phyloP scores from a whole-genome alignment of 2,113 vertebrate species.

The Nematolebias whitei region DNA sequence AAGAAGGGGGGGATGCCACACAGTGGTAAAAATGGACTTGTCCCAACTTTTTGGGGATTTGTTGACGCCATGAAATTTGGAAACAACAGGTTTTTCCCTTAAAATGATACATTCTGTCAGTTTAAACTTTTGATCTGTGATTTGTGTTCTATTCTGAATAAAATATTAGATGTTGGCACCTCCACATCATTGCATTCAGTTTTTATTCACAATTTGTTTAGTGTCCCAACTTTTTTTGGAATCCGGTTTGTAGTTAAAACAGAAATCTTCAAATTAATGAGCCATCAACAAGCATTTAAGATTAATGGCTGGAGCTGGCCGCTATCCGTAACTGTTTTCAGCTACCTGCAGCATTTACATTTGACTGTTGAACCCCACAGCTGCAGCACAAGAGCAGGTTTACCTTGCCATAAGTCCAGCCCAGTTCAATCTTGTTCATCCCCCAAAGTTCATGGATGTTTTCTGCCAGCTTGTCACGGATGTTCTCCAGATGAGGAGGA shows the following conservation, averaged over 20 bases:
- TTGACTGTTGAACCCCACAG: neutral
- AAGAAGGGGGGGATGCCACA: too few species aligned
- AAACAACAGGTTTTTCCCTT: too few species aligned
- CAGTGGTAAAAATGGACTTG: too few species aligned
- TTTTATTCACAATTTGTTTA: too few species aligned
- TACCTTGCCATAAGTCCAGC: slow-evolving; percentile 98
- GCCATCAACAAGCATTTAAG: slow-evolving; percentile 4
- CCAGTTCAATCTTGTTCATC: slow-evolving; percentile 98
- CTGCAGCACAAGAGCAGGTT: neutral
- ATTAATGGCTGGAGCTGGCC: neutral
- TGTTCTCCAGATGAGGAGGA: slow-evolving; percentile 93
- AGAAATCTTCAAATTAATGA: slow-evolving; percentile 17
- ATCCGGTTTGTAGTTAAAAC: neutral
- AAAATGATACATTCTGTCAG: too few species aligned
- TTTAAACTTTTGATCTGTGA: too few species aligned
- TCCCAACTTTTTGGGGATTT: too few species aligned
- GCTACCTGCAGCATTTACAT: slow-evolving; percentile 1
- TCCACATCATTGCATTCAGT: too few species aligned
- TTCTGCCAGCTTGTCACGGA: slow-evolving; percentile 93
- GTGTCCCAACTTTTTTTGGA: too few species aligned
- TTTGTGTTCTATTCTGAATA: too few species aligned
- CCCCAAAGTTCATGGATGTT: slow-evolving; percentile 98
- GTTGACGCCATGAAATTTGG: too few species aligned
- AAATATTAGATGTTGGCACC: too few species aligned
- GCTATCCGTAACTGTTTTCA: neutral